Percentiles rank a stretch among this genome's conserved stretches.
These are phyloP conservation scores for Triplophysa siluroides DNA, from an alignment of 2,113 vertebrate species.

Conservation along the genomic window DNA sequence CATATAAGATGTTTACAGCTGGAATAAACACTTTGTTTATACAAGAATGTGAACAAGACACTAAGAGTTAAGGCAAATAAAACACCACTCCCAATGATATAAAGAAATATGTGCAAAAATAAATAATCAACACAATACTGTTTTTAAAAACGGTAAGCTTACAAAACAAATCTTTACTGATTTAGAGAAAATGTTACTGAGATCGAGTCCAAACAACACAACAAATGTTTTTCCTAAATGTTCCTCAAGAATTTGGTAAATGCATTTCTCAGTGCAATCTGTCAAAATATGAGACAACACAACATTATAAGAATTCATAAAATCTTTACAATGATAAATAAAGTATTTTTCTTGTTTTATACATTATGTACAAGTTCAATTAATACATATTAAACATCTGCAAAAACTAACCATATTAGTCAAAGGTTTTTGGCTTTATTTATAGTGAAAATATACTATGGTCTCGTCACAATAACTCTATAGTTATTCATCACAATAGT, in stretches of 20 bases:
- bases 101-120: background rate
- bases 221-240: background rate
- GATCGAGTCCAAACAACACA: background rate
- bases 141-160: background rate
- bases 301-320: background rate
- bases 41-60: background rate
- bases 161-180: background rate
- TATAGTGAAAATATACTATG: too few relatives aligned
- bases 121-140: background rate
- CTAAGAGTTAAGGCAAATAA: background rate
- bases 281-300: background rate
- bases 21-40: background rate
- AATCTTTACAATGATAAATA: background rate
- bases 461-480: too few relatives aligned
- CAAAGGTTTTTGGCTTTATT: too few relatives aligned
- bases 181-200: background rate
- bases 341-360: background rate
- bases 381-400: background rate
- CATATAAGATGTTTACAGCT: background rate
- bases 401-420: background rate
- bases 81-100: background rate
- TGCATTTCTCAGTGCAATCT: background rate
- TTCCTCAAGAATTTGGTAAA: background rate
- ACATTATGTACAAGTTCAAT: too few relatives aligned
- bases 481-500: background rate